These are phyloP conservation scores for Scolanthus callimorphus DNA, from an alignment of 92 coral and sea anemone genomes.

Conservation along the genomic window DNA sequence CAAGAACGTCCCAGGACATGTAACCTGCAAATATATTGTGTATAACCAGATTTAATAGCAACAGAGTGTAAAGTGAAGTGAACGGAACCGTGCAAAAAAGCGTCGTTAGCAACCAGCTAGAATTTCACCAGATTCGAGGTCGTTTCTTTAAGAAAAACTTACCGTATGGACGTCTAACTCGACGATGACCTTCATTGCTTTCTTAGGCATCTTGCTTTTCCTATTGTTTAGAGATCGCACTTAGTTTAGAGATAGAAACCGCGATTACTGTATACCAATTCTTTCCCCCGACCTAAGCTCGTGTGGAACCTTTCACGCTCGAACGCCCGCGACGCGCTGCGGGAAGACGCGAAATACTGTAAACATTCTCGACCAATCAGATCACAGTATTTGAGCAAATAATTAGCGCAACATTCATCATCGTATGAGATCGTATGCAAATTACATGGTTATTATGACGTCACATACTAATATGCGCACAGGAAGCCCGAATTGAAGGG, in stretches of 20 bases:
- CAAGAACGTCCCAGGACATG: slow-evolving; percentile 94
- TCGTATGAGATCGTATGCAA: slow-evolving; percentile 4
- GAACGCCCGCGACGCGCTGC: slow-evolving; percentile 42
- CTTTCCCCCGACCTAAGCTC: background rate
- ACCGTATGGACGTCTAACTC: slow-evolving; percentile 94
- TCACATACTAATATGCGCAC: slow-evolving; percentile 19
- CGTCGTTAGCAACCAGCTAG: slow-evolving; percentile 96
- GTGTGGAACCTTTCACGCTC: slow-evolving; percentile 25
- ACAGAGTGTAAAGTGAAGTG: slow-evolving; percentile 11
- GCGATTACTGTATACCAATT: background rate
- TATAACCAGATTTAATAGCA: slow-evolving; percentile 16
- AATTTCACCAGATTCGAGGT: slow-evolving; percentile 9
- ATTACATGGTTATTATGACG: slow-evolving; percentile 40
- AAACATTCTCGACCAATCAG: slow-evolving; percentile 67
- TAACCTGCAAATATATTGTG: slow-evolving; percentile 55
- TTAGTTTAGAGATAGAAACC: background rate
- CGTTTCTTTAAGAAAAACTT: slow-evolving; percentile 20
- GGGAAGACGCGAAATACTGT: slow-evolving; percentile 68
- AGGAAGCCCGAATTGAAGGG: no score
- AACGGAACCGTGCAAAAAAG: slow-evolving; percentile 21
- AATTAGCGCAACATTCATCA: slow-evolving; percentile 26
- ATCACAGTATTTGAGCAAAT: slow-evolving; percentile 11
- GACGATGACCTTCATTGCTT: slow-evolving; percentile 99
- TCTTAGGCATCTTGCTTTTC: slow-evolving; percentile 78
- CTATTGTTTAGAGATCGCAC: slow-evolving; percentile 3